Percentiles rank a stretch among this genome's conserved stretches.
Evolutionary conservation across 2,797 vertebrate genomes (phyloP).

Genomic region (Octomys mimax): DNA sequence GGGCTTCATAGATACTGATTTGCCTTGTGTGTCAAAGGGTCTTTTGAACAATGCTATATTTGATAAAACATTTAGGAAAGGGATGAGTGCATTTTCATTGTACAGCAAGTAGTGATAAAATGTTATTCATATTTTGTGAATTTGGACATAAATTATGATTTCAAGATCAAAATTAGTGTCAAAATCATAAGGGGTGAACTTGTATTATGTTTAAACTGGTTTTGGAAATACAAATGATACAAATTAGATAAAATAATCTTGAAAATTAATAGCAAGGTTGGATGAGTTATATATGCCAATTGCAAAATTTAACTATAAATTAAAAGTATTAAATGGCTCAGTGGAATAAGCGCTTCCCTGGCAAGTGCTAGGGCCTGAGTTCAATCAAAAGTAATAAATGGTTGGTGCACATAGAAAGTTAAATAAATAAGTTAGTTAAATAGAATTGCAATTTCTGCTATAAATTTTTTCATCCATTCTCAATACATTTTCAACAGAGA

Average conservation of each 20-base stretch:
- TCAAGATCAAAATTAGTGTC: neutral
- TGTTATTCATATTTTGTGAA: neutral
- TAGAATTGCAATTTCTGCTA: neutral
- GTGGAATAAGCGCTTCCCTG: too few relatives aligned
- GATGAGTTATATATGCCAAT: neutral
- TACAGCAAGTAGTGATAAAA: neutral
- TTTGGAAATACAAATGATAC: neutral
- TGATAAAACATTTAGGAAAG: neutral
- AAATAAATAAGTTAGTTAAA: neutral
- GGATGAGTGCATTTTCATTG: neutral
- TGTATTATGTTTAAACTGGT: neutral
- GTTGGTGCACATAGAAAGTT: too few relatives aligned
- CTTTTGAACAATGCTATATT: neutral
- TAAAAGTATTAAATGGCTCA: too few relatives aligned
- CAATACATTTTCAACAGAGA: neutral
- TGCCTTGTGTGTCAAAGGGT: neutral
- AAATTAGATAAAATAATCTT: neutral
- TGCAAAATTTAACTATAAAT: neutral
- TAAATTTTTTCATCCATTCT: neutral
- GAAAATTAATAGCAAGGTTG: neutral
- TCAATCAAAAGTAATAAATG: too few relatives aligned
- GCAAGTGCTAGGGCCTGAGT: too few relatives aligned
- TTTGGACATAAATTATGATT: neutral
- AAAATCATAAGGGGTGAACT: neutral
- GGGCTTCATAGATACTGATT: neutral